Evolutionary conservation across 2,888 invertebrate species (phyloP).

Genomic region (Agriopis aurantiaria): DNA sequence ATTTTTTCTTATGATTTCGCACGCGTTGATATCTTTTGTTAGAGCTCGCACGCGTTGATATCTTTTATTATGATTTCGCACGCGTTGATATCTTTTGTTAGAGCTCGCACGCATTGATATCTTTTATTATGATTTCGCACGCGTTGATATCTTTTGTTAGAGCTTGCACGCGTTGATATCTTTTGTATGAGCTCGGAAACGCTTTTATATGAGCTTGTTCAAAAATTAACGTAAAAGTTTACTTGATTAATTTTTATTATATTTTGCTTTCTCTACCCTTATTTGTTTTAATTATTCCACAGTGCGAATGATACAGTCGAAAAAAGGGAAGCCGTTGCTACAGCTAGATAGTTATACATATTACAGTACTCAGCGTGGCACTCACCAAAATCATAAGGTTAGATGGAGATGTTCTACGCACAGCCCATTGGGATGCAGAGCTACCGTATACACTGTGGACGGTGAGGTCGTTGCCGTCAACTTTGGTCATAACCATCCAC

Average conservation of each 20-base stretch:
- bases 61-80: background rate
- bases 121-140: background rate
- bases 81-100: background rate
- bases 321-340: conserved; percentile 57
- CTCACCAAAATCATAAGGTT: conserved; percentile 17
- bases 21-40: conserved; percentile 1
- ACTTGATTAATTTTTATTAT: too few relatives aligned
- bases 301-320: conserved; percentile 54
- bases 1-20: too few relatives aligned
- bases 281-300: conserved; percentile 16
- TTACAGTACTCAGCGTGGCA: conserved; percentile 27
- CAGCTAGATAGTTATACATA: conserved; percentile 58
- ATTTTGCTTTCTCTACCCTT: background rate
- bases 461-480: conserved; percentile 45
- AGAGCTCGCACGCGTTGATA: background rate
- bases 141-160: background rate
- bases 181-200: too few relatives aligned
- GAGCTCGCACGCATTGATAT: background rate
- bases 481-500: conserved; percentile 17
- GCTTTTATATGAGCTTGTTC: too few relatives aligned
- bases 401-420: conserved; percentile 70
- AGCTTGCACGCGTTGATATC: too few relatives aligned
- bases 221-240: too few relatives aligned
- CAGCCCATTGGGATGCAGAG: conserved; percentile 53
- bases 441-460: conserved; percentile 51